Conservation (phyloP, 2,888 invertebrate species). For the Trissolcus japonicus region DNA sequence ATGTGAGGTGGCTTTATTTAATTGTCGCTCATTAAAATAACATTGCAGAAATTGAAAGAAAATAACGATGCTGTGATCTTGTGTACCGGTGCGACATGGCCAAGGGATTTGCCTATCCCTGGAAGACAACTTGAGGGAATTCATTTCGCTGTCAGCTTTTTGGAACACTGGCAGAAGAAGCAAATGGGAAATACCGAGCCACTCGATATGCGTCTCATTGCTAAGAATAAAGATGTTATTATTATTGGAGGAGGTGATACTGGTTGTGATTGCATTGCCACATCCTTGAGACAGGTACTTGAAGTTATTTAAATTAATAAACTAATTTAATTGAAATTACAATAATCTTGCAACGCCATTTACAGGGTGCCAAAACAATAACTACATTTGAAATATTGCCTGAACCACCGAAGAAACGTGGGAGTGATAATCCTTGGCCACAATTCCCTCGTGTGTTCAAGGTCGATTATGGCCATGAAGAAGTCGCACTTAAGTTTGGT, state of each 20-base stretch:
- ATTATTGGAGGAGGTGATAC: constrained; percentile 93
- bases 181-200: constrained; percentile 84
- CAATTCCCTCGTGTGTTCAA: constrained; percentile 97
- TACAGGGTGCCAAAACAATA: constrained; percentile 92
- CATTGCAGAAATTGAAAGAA: constrained; percentile 65
- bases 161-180: constrained; percentile 97
- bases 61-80: constrained; percentile 88
- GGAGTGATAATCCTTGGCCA: constrained; percentile 97
- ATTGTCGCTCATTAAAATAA: too few species aligned
- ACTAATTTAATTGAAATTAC: constrained; percentile 4
- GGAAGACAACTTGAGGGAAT: constrained; percentile 94
- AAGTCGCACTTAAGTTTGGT: constrained; percentile 86
- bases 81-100: constrained; percentile 97
- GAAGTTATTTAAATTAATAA: not conserved
- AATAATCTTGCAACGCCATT: constrained; percentile 4
- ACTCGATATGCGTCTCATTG: constrained; percentile 80
- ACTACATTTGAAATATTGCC: constrained; percentile 98
- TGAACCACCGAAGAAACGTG: constrained; percentile 88
- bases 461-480: constrained; percentile 99
- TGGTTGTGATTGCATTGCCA: constrained; percentile 98
- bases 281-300: constrained; percentile 87
- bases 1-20: too few species aligned
- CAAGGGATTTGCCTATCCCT: constrained; percentile 90
- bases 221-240: constrained; percentile 95
- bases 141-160: constrained; percentile 98